These are phyloP conservation scores for Melanerpes formicivorus DNA, from an alignment of 2,113 vertebrate genomes.

Conservation along the genomic window DNA sequence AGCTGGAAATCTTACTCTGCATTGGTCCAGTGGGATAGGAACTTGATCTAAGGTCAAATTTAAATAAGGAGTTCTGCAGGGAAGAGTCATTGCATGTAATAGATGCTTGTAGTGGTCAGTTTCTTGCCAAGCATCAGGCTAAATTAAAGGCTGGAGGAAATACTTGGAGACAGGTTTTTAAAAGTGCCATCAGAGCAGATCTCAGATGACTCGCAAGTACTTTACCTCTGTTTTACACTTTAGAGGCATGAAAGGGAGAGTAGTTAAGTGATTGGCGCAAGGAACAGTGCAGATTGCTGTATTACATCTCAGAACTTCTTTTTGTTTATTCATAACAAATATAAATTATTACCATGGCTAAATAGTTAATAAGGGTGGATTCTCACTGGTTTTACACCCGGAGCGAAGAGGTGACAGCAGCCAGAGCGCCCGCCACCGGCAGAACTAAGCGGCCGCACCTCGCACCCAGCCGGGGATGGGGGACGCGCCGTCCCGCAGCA, in stretches of 20 bases:
- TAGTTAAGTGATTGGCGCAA: background rate
- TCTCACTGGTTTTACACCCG: background rate
- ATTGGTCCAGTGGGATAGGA: background rate
- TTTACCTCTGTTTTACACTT: background rate
- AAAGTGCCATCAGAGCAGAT: background rate
- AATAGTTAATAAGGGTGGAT: background rate
- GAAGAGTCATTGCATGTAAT: background rate
- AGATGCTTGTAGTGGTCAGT: accelerated
- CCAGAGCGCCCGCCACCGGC: background rate
- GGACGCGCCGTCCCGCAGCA: too few relatives aligned
- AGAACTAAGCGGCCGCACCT: background rate
- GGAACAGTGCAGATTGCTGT: accelerated
- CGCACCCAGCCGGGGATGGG: too few relatives aligned
- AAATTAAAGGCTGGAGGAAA: background rate
- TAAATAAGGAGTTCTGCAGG: background rate
- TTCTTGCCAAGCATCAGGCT: background rate
- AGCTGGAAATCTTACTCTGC: background rate
- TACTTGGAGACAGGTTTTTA: background rate
- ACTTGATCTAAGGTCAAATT: background rate
- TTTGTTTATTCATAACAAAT: background rate
- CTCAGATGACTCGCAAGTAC: background rate
- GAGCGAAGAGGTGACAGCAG: background rate
- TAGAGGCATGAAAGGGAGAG: background rate
- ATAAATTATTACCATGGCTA: background rate
- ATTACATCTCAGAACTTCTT: background rate